A percentile compares a stretch with the other conserved stretches of the same genome.
phyloP scores from a whole-genome alignment of 2,888 invertebrate genomes.

The Cosmorhoe ocellata region DNA sequence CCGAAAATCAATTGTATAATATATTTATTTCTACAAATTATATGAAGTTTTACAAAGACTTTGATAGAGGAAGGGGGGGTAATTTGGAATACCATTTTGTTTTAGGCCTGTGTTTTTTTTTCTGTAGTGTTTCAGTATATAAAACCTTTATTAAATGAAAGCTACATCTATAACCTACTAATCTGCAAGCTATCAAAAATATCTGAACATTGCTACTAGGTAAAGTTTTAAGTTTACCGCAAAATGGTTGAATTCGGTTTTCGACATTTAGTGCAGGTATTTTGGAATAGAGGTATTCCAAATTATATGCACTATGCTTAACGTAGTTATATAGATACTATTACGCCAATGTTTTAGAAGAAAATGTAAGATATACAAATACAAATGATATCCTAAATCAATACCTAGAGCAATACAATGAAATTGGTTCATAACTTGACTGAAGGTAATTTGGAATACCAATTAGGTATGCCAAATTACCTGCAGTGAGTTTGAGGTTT shows the following conservation, averaged over 20 bases:
- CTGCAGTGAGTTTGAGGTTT: constrained; percentile 8
- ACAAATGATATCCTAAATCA: constrained; percentile 3
- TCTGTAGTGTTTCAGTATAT: background rate
- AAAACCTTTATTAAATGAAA: constrained; percentile 7
- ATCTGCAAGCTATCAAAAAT: constrained; percentile 11
- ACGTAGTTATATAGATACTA: constrained; percentile 5
- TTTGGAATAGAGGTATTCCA: constrained; percentile 18
- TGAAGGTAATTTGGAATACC: constrained; percentile 13
- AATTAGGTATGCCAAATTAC: constrained; percentile 11
- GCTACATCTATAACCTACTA: constrained; percentile 1
- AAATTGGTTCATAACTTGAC: constrained; percentile 6
- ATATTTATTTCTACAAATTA: constrained; percentile 15
- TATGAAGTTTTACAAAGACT: constrained; percentile 8
- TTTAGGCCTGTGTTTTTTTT: constrained; percentile 5
- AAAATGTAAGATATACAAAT: constrained; percentile 7
- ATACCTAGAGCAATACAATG: background rate
- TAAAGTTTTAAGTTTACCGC: constrained; percentile 9
- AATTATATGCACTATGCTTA: constrained; percentile 15
- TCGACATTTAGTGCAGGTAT: constrained; percentile 13
- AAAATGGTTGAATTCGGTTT: constrained; percentile 10
- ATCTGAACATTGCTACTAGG: constrained; percentile 3
- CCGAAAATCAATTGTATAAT: constrained; percentile 8
- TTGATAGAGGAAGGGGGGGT: background rate
- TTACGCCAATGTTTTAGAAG: constrained; percentile 9
- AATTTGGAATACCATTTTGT: constrained; percentile 4